A percentile compares a stretch with the other conserved stretches of the same genome.
phyloP scores from a whole-genome alignment of 2,113 vertebrate genomes.

The Xenotilapia leptura region DNA sequence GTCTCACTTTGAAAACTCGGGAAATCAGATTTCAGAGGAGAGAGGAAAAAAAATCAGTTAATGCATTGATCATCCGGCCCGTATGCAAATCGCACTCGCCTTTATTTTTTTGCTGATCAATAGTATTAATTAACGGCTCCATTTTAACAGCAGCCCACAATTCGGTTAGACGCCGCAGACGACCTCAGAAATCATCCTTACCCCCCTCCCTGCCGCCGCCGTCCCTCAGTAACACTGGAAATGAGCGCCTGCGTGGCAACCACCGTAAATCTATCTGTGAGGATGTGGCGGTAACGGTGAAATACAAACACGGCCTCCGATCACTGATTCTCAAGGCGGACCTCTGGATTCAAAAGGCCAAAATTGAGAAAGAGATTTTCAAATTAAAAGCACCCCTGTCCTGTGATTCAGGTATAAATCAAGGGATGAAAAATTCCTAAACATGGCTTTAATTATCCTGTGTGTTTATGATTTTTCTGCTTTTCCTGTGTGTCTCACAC shows the following conservation, averaged over 20 bases:
- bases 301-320: background rate
- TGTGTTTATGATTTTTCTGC: background rate
- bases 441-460: background rate
- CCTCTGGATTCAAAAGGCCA: background rate
- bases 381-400: background rate
- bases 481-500: fast-evolving
- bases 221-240: constrained; percentile 60
- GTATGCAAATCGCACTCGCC: constrained; percentile 77
- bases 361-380: background rate
- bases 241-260: constrained; percentile 52
- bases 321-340: fast-evolving
- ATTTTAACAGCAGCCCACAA: constrained; percentile 71
- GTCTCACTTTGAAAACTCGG: constrained; percentile 75
- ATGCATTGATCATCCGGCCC: constrained; percentile 74
- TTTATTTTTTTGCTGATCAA: constrained; percentile 73
- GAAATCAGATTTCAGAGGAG: constrained; percentile 74
- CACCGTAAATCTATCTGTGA: constrained; percentile 70
- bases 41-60: constrained; percentile 66
- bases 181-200: constrained; percentile 64
- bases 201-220: background rate
- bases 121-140: constrained; percentile 78
- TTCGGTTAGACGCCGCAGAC: constrained; percentile 57
- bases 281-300: background rate
- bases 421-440: background rate
- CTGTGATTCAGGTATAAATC: background rate